phyloP scores from a whole-genome alignment of 1,140 invertebrate genomes.

The Brachionus plicatilis region DNA sequence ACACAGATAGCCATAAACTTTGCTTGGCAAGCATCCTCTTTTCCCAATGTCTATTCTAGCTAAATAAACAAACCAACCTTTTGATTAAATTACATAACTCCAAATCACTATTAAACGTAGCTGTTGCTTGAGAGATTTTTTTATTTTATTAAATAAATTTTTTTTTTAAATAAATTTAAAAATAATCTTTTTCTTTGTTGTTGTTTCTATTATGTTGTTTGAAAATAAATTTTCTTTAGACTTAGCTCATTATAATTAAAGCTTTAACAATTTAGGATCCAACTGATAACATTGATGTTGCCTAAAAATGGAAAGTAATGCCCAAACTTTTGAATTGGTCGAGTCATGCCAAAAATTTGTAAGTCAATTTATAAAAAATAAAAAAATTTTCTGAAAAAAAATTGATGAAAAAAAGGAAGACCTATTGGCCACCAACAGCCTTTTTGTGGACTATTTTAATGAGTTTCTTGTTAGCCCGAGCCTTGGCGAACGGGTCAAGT shows the following conservation, averaged over 20 bases:
- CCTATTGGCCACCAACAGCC: neutral
- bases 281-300: neutral
- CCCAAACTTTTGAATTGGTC: neutral
- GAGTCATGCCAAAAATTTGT: neutral
- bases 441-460: conserved; percentile 39
- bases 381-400: neutral
- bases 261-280: neutral
- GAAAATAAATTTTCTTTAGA: neutral
- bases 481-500: neutral
- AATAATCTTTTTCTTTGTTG: neutral
- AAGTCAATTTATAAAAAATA: neutral
- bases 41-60: neutral
- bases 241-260: neutral
- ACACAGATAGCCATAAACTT: neutral
- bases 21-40: neutral
- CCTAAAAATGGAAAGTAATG: neutral
- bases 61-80: neutral
- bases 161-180: neutral
- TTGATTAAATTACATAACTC: neutral
- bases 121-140: conserved; percentile 37
- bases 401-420: neutral
- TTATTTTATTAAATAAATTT: neutral
- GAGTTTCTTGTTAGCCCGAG: conserved; percentile 6
- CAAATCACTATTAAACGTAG: neutral
- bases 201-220: neutral